Percentiles rank a stretch among this genome's conserved stretches.
These are phyloP conservation scores for Variabilichromis moorii DNA, from an alignment of 2,113 vertebrate species.

Conservation along the genomic window DNA sequence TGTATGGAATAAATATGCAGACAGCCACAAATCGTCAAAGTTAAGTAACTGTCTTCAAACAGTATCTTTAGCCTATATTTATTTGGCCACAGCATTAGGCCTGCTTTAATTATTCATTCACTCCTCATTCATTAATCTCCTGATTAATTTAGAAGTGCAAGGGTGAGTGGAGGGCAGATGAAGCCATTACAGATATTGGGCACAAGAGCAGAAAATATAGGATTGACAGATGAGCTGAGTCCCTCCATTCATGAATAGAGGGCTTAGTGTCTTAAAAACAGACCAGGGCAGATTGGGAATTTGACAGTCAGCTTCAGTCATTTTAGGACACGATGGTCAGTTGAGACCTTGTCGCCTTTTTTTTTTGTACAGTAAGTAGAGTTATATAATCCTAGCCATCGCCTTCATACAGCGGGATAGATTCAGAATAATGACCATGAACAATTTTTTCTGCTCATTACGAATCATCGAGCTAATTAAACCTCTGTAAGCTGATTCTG, in stretches of 20 bases:
- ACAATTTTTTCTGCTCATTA: neutral
- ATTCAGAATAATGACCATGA: neutral
- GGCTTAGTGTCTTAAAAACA: constrained; percentile 24
- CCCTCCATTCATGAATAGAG: neutral
- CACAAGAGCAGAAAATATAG: neutral
- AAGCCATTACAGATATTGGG: neutral
- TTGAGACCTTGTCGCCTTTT: neutral
- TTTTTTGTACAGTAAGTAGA: neutral
- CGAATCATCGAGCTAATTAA: neutral
- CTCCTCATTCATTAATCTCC: accelerated
- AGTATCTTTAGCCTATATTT: neutral
- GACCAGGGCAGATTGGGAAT: neutral
- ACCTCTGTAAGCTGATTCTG: neutral
- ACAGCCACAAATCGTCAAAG: neutral
- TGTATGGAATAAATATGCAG: neutral
- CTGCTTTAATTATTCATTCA: neutral
- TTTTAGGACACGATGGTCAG: neutral
- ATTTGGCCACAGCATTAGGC: accelerated
- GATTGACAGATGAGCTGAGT: neutral
- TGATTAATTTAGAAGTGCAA: neutral
- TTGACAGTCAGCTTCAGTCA: neutral
- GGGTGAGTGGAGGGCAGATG: neutral
- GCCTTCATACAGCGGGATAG: neutral
- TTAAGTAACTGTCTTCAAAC: neutral
- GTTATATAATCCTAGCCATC: neutral